A percentile compares a stretch with the other conserved stretches of the same genome.
Evolutionary conservation across 2,888 invertebrate species (phyloP).

Genomic region (Cabera pusaria): DNA sequence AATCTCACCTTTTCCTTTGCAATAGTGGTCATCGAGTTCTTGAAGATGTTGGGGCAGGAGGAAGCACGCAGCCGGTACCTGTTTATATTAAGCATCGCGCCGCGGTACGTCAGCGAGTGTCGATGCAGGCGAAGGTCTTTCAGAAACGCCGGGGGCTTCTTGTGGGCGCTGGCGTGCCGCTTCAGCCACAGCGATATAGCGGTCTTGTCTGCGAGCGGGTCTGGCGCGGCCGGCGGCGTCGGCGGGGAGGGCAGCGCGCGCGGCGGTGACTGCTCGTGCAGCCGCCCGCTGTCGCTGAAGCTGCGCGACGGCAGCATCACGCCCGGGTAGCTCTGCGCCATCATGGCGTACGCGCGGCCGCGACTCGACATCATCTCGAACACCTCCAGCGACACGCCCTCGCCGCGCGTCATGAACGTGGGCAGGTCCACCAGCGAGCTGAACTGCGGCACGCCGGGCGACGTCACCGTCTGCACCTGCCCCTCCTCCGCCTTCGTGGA

Average conservation of each 20-base stretch:
- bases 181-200: slow-evolving; percentile 83
- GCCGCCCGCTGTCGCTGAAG: slow-evolving; percentile 85
- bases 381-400: slow-evolving; percentile 90
- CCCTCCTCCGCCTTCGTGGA: slow-evolving; percentile 69
- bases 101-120: slow-evolving; percentile 91
- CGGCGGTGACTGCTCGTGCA: slow-evolving; percentile 69
- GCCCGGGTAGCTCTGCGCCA: slow-evolving; percentile 90
- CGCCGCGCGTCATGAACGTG: slow-evolving; percentile 91
- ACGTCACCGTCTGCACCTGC: slow-evolving; percentile 64
- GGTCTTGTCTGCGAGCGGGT: slow-evolving; percentile 65
- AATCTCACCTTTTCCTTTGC: slow-evolving; percentile 87
- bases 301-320: slow-evolving; percentile 88
- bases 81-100: slow-evolving; percentile 93
- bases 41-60: slow-evolving; percentile 95
- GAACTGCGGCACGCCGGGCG: slow-evolving; percentile 80
- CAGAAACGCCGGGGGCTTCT: slow-evolving; percentile 86
- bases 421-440: slow-evolving; percentile 93
- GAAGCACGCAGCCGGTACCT: slow-evolving; percentile 91
- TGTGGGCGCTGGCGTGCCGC: slow-evolving; percentile 70
- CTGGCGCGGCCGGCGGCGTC: slow-evolving; percentile 41
- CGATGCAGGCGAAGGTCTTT: slow-evolving; percentile 89
- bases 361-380: slow-evolving; percentile 87
- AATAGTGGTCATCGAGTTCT: slow-evolving; percentile 93
- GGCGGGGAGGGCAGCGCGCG: slow-evolving; percentile 57
- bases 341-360: slow-evolving; percentile 87